phyloP scores from a whole-genome alignment of 2,888 invertebrate species.

The Cryptus armator region DNA sequence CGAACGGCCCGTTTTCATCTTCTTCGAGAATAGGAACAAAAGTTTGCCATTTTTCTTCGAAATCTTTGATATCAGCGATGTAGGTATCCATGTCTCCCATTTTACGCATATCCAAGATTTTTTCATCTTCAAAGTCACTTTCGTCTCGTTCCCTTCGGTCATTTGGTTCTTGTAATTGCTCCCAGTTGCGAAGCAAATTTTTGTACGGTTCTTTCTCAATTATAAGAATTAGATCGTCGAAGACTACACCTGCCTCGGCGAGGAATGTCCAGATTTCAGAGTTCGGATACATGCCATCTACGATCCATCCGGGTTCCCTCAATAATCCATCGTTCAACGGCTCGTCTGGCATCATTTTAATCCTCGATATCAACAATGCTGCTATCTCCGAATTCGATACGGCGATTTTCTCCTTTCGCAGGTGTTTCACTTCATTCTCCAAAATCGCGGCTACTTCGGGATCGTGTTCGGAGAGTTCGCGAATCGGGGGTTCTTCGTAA shows the following conservation, averaged over 20 bases:
- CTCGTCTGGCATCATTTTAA: slow-evolving; percentile 81
- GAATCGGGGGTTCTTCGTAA: slow-evolving; percentile 66
- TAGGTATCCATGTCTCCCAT: slow-evolving; percentile 55
- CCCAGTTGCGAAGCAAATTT: slow-evolving; percentile 80
- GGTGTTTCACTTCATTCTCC: slow-evolving; percentile 86
- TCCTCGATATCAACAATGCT: slow-evolving; percentile 83
- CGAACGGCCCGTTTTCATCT: slow-evolving; percentile 71
- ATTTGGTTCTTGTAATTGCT: slow-evolving; percentile 34
- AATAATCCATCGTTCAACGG: slow-evolving; percentile 69
- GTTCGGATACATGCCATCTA: slow-evolving; percentile 87
- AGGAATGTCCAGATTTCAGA: slow-evolving; percentile 86
- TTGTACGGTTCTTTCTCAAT: slow-evolving; percentile 86
- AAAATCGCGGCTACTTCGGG: slow-evolving; percentile 79
- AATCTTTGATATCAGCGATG: slow-evolving; percentile 54
- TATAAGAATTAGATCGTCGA: slow-evolving; percentile 87
- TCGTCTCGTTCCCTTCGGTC: slow-evolving; percentile 34
- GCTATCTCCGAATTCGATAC: slow-evolving; percentile 85
- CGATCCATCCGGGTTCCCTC: slow-evolving; percentile 87
- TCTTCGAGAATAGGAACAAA: slow-evolving; percentile 75
- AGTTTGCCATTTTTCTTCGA: slow-evolving; percentile 69
- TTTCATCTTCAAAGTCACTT: slow-evolving; percentile 44
- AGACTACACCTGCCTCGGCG: slow-evolving; percentile 84
- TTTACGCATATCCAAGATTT: slow-evolving; percentile 34
- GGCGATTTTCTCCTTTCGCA: slow-evolving; percentile 85
- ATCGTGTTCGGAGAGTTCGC: slow-evolving; percentile 70